phyloP scores from a whole-genome alignment of 2,797 vertebrate genomes.

The Chromobotia macracanthus region DNA sequence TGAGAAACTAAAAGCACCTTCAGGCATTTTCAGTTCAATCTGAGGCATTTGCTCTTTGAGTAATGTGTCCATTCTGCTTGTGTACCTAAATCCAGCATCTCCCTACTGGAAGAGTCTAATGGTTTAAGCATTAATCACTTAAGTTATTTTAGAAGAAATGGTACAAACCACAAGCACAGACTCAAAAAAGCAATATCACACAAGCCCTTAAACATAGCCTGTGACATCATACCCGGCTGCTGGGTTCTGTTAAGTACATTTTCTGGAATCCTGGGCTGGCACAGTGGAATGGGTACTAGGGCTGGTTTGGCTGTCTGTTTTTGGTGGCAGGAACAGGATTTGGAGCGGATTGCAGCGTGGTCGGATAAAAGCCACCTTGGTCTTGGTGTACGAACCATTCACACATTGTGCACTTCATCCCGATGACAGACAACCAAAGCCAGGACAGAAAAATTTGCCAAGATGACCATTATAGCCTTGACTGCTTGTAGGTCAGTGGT shows the following conservation, averaged over 20 bases:
- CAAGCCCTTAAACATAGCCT: conserved; percentile 76
- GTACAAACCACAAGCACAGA: background rate
- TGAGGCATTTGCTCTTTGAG: background rate
- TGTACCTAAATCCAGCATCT: background rate
- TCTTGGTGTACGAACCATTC: conserved; percentile 80
- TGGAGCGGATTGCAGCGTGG: conserved; percentile 59
- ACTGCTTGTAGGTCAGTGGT: conserved; percentile 85
- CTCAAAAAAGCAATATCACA: too few relatives aligned
- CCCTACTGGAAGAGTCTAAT: too few relatives aligned
- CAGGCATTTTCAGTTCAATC: background rate
- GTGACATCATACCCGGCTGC: conserved; percentile 78
- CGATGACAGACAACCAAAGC: conserved; percentile 78
- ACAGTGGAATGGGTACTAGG: conserved; percentile 61
- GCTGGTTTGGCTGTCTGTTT: conserved; percentile 63
- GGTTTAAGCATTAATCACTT: too few relatives aligned
- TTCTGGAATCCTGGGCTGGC: conserved; percentile 58
- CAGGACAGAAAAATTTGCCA: conserved; percentile 81
- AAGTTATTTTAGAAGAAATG: too few relatives aligned
- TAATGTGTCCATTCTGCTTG: background rate
- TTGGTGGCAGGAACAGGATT: conserved; percentile 58
- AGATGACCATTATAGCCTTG: conserved; percentile 93
- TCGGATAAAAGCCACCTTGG: conserved; percentile 78
- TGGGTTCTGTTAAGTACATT: conserved; percentile 52
- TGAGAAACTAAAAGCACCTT: too few relatives aligned
- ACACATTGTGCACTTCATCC: conserved; percentile 95